These are phyloP conservation scores for Bradypodion ventrale DNA, from an alignment of 2,797 vertebrate species.

Conservation along the genomic window DNA sequence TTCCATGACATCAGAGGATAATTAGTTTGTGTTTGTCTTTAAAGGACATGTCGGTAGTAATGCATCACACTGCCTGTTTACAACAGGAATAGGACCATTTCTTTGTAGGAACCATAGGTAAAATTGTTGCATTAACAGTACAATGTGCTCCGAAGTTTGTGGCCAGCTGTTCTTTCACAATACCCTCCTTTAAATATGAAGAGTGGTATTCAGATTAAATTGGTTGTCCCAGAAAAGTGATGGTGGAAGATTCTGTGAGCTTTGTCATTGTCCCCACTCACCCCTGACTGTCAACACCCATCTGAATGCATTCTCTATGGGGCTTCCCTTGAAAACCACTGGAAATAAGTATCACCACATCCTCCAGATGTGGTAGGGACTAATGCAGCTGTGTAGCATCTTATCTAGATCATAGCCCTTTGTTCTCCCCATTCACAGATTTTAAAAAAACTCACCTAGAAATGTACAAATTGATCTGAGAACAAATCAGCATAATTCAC, in stretches of 20 bases:
- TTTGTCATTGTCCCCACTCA: not conserved
- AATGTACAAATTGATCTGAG: no score
- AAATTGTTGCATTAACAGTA: not conserved
- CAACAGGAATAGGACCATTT: constrained; percentile 2
- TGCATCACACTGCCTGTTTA: constrained; percentile 36
- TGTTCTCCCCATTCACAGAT: no score
- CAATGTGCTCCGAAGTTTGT: not conserved
- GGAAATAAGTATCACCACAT: no score
- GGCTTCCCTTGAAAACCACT: not conserved
- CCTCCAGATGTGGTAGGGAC: no score
- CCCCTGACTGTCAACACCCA: no score
- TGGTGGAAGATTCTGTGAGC: not conserved
- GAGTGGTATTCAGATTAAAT: not conserved
- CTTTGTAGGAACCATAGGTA: not conserved
- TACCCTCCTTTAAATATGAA: not conserved
- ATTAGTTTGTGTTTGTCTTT: constrained; percentile 41
- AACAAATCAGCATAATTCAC: no score
- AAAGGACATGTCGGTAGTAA: constrained; percentile 7
- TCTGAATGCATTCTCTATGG: not conserved
- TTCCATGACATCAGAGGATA: constrained; percentile 14
- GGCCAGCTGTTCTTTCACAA: not conserved
- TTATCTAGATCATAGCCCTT: no score
- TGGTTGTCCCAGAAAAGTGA: not conserved
- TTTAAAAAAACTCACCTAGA: no score
- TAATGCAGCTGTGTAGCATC: no score